Percentiles rank a stretch among this genome's conserved stretches.
phyloP scores from a whole-genome alignment of 2,888 invertebrate genomes.

The Choristoneura rosaceana region DNA sequence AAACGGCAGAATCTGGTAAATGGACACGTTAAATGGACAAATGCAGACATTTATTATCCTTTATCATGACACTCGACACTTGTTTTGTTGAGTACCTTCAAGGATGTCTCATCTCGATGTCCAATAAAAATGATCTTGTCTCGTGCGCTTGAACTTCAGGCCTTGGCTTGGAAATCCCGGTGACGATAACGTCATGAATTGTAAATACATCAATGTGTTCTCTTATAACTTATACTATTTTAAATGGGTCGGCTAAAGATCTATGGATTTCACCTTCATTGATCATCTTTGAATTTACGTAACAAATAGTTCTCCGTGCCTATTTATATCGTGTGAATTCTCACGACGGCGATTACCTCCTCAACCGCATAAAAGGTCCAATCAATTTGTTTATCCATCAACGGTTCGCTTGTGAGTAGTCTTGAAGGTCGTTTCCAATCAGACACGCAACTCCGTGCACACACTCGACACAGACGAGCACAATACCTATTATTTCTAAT shows the following conservation, averaged over 20 bases:
- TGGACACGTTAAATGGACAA: no score
- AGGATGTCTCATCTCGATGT: slow-evolving; percentile 29
- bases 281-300: not conserved
- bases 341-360: slow-evolving; percentile 36
- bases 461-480: slow-evolving; percentile 10
- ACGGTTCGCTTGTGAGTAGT: slow-evolving; percentile 25
- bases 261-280: slow-evolving; percentile 5
- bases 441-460: slow-evolving; percentile 29
- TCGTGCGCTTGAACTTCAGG: slow-evolving; percentile 15
- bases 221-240: not conserved
- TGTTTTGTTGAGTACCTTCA: slow-evolving; percentile 16
- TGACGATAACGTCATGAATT: slow-evolving; percentile 4
- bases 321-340: slow-evolving; percentile 35
- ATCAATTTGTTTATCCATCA: slow-evolving; percentile 59
- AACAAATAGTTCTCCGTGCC: slow-evolving; percentile 10
- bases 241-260: not conserved
- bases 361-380: slow-evolving; percentile 52
- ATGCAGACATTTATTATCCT: slow-evolving; percentile 16
- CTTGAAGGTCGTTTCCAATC: slow-evolving; percentile 38
- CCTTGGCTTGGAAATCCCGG: slow-evolving; percentile 28
- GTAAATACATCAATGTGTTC: not conserved
- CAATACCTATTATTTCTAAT: slow-evolving; percentile 19
- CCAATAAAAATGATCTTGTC: slow-evolving; percentile 15
- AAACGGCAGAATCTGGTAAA: slow-evolving; percentile 12
- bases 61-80: slow-evolving; percentile 13